Evolutionary conservation across 1,140 invertebrate genomes (phyloP), one percentile per base, ranked within the genome.

Genomic region (Ceratina calcarata): DNA sequence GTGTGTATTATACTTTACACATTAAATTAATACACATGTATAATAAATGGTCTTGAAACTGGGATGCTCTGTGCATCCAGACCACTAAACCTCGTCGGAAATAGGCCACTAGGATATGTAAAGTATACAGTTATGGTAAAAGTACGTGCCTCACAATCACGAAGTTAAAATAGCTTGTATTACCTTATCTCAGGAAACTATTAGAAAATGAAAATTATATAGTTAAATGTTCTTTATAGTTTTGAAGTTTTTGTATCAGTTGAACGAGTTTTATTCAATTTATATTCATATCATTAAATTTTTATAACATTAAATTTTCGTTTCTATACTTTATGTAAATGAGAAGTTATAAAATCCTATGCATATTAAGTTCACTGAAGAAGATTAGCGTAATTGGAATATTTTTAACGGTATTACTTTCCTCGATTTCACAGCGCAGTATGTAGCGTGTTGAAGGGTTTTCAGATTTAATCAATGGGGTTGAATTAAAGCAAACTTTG

Each of bases 11-110:
- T 10, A 45, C 75, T 51, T 71, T 22, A 16, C 53, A 81, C 13
- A 85, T 82, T 82, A 64, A 73, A 57, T 13, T 55, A 32, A 32
- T 32, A 4, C 4, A n/a, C 53, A 68, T 16, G 24, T 70, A 51
- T 18, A 27, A 45, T 20, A 45, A 45, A 10, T 45, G 37, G 77
- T 83, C 32, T 45, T 45, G 24, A 10, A n/a, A 15, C 60, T n/a
- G 22, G 20, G 20, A 27, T 53, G 81, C 49, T 84, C 75, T 58
- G 61, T 65, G 22, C 57, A 32, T 27, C 27, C 22, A 18, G 37
- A 45, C 7, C 27, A 3, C 15, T 64, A 20, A 12, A 22, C 24
- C n/a, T 24, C 10, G 24, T 65, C 62, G 45, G n/a, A 72, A 78
- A 78, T 64, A 2, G 67, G 20, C 32, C 68, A 24, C 20, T 1